A percentile compares a stretch with the other conserved stretches of the same genome.
phyloP scores from a whole-genome alignment of 1,140 invertebrate genomes.

The Zaprionus ghesquierei region DNA sequence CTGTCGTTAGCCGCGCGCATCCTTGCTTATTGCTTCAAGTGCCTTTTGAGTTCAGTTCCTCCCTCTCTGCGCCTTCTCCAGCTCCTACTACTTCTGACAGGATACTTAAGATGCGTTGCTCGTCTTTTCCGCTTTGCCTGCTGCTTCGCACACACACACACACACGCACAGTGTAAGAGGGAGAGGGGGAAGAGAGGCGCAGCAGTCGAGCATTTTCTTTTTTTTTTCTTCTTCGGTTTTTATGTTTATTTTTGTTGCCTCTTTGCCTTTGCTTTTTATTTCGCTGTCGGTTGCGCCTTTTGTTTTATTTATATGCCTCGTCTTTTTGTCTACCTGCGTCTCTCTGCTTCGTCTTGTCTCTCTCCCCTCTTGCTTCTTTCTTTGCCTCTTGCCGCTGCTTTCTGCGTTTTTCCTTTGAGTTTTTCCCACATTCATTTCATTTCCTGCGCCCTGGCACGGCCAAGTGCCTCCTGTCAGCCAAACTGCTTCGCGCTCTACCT shows the following conservation, averaged over 20 bases:
- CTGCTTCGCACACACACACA: not conserved
- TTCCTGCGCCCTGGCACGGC: slow-evolving; percentile 45
- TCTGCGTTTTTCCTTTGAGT: slow-evolving; percentile 64
- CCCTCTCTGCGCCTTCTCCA: not conserved
- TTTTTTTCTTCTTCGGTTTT: slow-evolving; percentile 34
- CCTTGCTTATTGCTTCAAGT: slow-evolving; percentile 39
- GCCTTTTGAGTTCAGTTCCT: slow-evolving; percentile 45
- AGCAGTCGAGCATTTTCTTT: slow-evolving; percentile 15
- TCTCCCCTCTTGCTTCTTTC: not conserved
- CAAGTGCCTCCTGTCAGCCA: slow-evolving; percentile 43
- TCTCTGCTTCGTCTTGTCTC: not conserved
- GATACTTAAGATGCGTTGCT: slow-evolving; percentile 42
- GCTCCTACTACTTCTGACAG: slow-evolving; percentile 13
- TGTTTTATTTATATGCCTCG: slow-evolving; percentile 66
- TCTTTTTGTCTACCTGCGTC: slow-evolving; percentile 44
- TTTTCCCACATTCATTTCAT: slow-evolving; percentile 71
- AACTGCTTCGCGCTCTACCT: not conserved
- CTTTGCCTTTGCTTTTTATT: slow-evolving; percentile 58
- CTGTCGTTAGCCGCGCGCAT: not conserved
- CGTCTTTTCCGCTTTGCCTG: not conserved
- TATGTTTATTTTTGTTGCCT: slow-evolving; percentile 56
- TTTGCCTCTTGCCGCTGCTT: not conserved
- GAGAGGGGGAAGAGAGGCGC: not conserved
- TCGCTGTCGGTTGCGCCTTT: slow-evolving; percentile 41
- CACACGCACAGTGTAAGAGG: not conserved